Evolutionary conservation across 2,888 invertebrate species (phyloP), one percentile per base, ranked within the genome.

Genomic region (Teleogryllus oceanicus): DNA sequence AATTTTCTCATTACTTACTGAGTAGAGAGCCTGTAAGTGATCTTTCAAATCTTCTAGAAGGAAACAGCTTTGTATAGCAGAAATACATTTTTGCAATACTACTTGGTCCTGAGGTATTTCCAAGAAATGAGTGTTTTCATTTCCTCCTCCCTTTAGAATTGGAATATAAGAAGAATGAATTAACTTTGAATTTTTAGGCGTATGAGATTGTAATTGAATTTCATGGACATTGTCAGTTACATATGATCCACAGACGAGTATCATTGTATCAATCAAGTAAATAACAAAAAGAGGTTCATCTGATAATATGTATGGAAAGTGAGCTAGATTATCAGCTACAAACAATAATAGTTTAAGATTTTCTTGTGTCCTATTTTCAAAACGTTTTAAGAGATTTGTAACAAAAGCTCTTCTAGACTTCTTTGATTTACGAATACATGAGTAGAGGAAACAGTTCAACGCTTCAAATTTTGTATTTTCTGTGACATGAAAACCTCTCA

Each of bases 201-300:
- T n/a, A 16, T n/a, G 62, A 18, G 16, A 62, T n/a, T 62, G 16
- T n/a, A 62, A 12, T 62, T 5, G n/a, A 62, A 13, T 62, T 13
- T 79, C 89, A 84, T 88, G 88, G 86, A 91, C 90, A 79, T 89
- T 86, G 84, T 90, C 90, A 62, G 91, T 85, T 51, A 91, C 85
- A 83, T 90, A 89, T 80, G 90, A 89, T 21, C 91, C 91, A 21
- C 89, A 88, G 50, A 90, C 88, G 11, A 90, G 89, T 62, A 91
- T 88, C 81, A 90, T 89, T 83, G 90, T 87, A 84, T 91, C 91
- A 78, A 90, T 89, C 83, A 90, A 89, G 84, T 91, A 89, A 80
- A 91, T 90, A 79, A 91, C 88, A 85, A 89, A 92, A 62, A 91
- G 86, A 13, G 91, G 90, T 84, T 91, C 91, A 84, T 92, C 91